A percentile compares a stretch with the other conserved stretches of the same genome.
These are phyloP conservation scores for Drosophila multiciliata DNA, from an alignment of 2,888 invertebrate species.

Conservation along the genomic window DNA sequence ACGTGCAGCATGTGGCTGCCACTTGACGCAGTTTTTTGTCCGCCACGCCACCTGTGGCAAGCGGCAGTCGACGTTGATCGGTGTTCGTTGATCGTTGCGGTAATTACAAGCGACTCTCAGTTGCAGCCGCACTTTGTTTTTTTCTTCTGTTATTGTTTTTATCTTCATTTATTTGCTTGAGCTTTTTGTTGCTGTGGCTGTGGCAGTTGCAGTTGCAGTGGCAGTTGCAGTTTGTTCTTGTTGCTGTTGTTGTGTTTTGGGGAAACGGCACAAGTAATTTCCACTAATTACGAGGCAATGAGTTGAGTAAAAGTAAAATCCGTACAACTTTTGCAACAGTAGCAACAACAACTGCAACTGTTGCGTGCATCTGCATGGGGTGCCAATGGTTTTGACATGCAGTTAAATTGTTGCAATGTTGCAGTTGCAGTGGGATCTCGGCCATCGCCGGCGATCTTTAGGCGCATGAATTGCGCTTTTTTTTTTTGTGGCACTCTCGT, in stretches of 20 bases:
- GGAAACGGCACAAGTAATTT: slow-evolving; percentile 73
- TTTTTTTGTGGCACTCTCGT: slow-evolving; percentile 21
- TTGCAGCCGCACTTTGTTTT: slow-evolving; percentile 35
- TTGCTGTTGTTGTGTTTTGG: slow-evolving; percentile 49
- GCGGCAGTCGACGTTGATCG: slow-evolving; percentile 45
- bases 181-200: slow-evolving; percentile 6
- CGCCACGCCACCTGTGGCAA: slow-evolving; percentile 61
- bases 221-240: slow-evolving; percentile 11
- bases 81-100: slow-evolving; percentile 46
- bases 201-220: slow-evolving; percentile 7
- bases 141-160: slow-evolving; percentile 13
- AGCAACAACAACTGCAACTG: slow-evolving; percentile 36
- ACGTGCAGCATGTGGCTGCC: slow-evolving; percentile 8
- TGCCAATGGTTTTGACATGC: slow-evolving; percentile 44
- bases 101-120: slow-evolving; percentile 57
- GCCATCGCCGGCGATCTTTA: slow-evolving; percentile 47
- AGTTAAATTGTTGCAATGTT: slow-evolving; percentile 10
- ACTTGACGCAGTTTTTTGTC: slow-evolving; percentile 43
- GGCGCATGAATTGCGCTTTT: slow-evolving; percentile 69
- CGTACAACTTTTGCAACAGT: slow-evolving; percentile 31
- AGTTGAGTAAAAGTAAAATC: slow-evolving; percentile 70
- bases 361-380: slow-evolving; percentile 51
- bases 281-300: slow-evolving; percentile 79
- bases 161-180: slow-evolving; percentile 3
- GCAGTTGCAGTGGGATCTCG: slow-evolving; percentile 12